These are phyloP conservation scores for Melanchra persicariae DNA, from an alignment of 2,888 invertebrate genomes.

Conservation along the genomic window DNA sequence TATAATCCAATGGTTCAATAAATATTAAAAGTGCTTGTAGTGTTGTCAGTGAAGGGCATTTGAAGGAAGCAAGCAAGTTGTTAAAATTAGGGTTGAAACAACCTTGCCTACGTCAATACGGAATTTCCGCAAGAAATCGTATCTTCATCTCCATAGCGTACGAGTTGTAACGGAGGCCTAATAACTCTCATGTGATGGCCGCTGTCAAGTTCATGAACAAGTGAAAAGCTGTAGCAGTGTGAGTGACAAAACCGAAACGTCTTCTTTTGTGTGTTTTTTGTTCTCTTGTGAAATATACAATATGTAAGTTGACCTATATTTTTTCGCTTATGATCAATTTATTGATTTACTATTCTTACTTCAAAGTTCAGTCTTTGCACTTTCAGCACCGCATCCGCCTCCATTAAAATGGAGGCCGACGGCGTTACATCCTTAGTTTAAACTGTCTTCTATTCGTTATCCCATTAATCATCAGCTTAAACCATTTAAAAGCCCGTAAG, in stretches of 20 bases:
- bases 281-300: not conserved
- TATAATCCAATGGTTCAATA: slow-evolving; percentile 40
- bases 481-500: not conserved
- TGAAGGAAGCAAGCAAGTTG: not conserved
- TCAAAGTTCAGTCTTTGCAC: not conserved
- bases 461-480: slow-evolving; percentile 12
- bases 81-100: not conserved
- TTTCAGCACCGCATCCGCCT: not conserved
- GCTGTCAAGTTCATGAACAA: not conserved
- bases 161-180: not conserved
- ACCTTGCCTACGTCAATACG: not conserved
- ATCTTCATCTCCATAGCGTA: not conserved
- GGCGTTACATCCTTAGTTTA: not conserved
- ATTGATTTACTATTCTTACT: not conserved
- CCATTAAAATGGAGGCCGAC: no score
- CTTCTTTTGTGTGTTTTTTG: no score
- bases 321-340: not conserved
- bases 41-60: not conserved
- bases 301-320: no score
- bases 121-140: not conserved
- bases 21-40: slow-evolving; percentile 24
- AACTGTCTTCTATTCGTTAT: slow-evolving; percentile 6
- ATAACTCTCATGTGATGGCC: not conserved
- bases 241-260: no score
- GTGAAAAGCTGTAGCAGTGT: not conserved